Base-by-base conservation (phyloP, 2,113 vertebrate species). In the Propithecus coquereli region DNA sequence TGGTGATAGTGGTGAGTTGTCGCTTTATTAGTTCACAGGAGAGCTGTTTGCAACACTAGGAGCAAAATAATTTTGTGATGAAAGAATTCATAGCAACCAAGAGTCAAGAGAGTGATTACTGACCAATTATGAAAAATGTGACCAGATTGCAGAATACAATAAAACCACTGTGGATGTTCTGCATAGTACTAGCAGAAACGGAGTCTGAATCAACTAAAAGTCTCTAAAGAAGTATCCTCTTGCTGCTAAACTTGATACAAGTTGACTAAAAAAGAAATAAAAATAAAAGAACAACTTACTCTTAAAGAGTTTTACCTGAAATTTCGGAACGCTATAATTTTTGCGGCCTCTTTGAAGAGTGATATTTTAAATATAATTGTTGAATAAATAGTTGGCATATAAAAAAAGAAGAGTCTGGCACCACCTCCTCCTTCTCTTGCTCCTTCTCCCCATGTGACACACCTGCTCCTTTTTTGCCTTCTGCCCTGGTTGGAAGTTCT, bases 21-120 rank as follows among this genome's bases (percentile, higher is more conserved):
- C 54, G 0, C 20, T 57, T 57, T 57, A 2, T 57, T 57, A 57
- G 54, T 57, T 22, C 54, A 22, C 54, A 57, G 54, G 54, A 57
- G 54, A 57, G 20, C 54, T 54, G 52, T 54, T 54, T 54, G 99
- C 99, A 99, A 92, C 99, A 99, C 95, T 98, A 99, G 96, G 99
- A 99, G 94, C 99, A 99, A 98, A 99, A 99, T 98, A 99, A 99
- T 98, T 99, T 99, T 96, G 99, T 99, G 74, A 99, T 99, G 99
- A 99, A 99, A 98, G 99, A 99, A 96, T 99, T 99, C 98, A 99
- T 99, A 93, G 99, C 99, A 93, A 99, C 99, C 13, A 99, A 99
- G 98, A 99, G 98, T 94, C 99, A 99, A 95, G 99, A 99, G 96
- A 99, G 99, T 92, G 99, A 99, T 98, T 99, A 99, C 92, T 98